Conservation (phyloP, 64 coral and sea anemone species). For the Pachyseris speciosa region DNA sequence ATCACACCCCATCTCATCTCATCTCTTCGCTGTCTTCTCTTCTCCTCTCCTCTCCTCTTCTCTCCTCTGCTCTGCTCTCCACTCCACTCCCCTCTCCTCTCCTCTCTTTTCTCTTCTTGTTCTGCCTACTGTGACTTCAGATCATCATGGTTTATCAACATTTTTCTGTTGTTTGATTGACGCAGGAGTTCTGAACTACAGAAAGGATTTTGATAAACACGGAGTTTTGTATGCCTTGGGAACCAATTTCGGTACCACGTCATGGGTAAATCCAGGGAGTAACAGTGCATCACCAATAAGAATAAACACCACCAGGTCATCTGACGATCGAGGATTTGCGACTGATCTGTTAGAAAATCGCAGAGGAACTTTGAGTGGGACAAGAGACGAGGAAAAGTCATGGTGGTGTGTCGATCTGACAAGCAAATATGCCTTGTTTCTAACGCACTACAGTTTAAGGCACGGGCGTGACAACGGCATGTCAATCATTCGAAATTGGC, state of each 20-base stretch:
- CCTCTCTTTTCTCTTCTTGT: too few relatives aligned
- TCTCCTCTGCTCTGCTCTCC: too few relatives aligned
- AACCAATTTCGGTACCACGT: slow-evolving; percentile 69
- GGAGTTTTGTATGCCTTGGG: slow-evolving; percentile 81
- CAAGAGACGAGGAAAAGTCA: slow-evolving; percentile 73
- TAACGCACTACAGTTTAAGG: slow-evolving; percentile 66
- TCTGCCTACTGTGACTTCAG: too few relatives aligned
- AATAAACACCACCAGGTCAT: slow-evolving; percentile 62
- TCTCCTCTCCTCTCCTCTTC: too few relatives aligned
- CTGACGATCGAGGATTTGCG: slow-evolving; percentile 56
- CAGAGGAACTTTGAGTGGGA: slow-evolving; percentile 77
- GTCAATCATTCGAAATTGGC: slow-evolving; percentile 77
- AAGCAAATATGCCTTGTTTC: slow-evolving; percentile 60
- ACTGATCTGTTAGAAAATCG: slow-evolving; percentile 72
- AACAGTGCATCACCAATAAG: slow-evolving; percentile 4
- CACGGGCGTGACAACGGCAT: slow-evolving; percentile 80
- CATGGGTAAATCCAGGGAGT: slow-evolving; percentile 68
- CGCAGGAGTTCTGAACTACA: slow-evolving; percentile 84
- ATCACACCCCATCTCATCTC: too few relatives aligned
- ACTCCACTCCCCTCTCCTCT: too few relatives aligned
- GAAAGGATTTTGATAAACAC: slow-evolving; percentile 81
- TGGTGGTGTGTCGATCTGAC: slow-evolving; percentile 88
- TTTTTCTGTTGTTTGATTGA: neutral
- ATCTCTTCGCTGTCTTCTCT: too few relatives aligned
- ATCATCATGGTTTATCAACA: too few relatives aligned